These are phyloP conservation scores for Xiphorhynchus elegans DNA, from an alignment of 2,113 vertebrate genomes.

Conservation along the genomic window DNA sequence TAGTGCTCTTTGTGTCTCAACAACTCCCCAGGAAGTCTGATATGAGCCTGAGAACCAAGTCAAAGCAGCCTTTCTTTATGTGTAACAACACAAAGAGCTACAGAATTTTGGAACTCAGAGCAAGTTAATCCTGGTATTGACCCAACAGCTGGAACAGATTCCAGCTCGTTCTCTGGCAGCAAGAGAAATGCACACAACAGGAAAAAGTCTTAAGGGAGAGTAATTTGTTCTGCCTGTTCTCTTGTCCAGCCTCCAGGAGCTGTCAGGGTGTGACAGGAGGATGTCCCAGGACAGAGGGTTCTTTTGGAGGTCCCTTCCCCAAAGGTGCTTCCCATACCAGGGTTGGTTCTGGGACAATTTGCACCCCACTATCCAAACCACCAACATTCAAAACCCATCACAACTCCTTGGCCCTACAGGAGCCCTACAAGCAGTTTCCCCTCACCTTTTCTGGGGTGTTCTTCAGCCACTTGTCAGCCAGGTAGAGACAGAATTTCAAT, in stretches of 20 bases:
- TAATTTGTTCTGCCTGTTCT: neutral
- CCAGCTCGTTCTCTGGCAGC: neutral
- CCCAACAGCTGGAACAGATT: neutral
- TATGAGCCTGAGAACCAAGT: neutral
- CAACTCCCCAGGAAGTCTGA: neutral
- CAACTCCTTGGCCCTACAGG: neutral
- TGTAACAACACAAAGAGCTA: neutral
- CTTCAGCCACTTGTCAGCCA: constrained; percentile 86
- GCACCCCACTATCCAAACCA: neutral
- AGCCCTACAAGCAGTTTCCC: neutral
- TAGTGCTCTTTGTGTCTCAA: neutral
- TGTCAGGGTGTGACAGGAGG: neutral
- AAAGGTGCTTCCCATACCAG: neutral
- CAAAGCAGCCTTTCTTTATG: neutral
- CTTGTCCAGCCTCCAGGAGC: neutral
- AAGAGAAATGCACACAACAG: neutral
- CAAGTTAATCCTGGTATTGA: neutral
- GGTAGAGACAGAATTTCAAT: constrained; percentile 87
- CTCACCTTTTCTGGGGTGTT: constrained; percentile 80
- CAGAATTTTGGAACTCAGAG: neutral
- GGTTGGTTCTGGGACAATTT: neutral
- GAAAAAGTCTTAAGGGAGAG: neutral
- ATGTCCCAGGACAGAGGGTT: neutral
- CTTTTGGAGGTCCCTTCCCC: neutral
- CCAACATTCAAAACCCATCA: neutral